These are phyloP conservation scores for Trichechus manatus DNA, from an alignment of 2,113 vertebrate genomes.

Conservation along the genomic window DNA sequence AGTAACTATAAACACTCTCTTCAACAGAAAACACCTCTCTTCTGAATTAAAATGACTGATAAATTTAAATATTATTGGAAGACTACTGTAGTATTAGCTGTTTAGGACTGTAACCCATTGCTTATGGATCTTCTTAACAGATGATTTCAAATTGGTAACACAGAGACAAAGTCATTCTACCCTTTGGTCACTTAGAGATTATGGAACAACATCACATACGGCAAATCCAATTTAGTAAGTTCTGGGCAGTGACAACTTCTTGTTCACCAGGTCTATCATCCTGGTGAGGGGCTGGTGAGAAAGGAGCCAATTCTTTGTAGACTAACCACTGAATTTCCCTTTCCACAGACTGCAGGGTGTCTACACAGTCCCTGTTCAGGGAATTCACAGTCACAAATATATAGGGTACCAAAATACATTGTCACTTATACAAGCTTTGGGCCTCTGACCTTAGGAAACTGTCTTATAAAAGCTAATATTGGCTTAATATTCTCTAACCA, in stretches of 20 bases:
- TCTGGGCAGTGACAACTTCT: background rate
- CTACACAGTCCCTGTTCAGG: too few relatives aligned
- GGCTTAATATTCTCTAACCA: background rate
- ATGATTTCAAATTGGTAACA: conserved; percentile 75
- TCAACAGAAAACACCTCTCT: conserved; percentile 53
- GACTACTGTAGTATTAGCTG: conserved; percentile 67
- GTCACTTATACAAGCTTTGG: background rate
- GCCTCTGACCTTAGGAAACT: background rate
- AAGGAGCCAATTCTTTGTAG: background rate
- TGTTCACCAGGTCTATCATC: background rate
- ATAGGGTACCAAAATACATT: background rate
- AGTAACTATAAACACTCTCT: conserved; percentile 53
- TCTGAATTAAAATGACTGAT: conserved; percentile 60
- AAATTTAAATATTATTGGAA: conserved; percentile 83
- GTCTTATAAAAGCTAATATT: background rate
- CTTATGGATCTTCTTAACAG: conserved; percentile 76
- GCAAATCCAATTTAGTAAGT: background rate
- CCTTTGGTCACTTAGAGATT: background rate
- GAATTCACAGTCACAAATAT: background rate
- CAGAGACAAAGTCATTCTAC: conserved; percentile 18
- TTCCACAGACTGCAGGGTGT: background rate
- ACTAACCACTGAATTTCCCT: background rate
- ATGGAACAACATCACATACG: background rate
- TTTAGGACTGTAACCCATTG: conserved; percentile 80
- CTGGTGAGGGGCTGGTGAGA: background rate